Conservation (phyloP, 2,888 invertebrate genomes). For the Gonocerus acuteangulatus region DNA sequence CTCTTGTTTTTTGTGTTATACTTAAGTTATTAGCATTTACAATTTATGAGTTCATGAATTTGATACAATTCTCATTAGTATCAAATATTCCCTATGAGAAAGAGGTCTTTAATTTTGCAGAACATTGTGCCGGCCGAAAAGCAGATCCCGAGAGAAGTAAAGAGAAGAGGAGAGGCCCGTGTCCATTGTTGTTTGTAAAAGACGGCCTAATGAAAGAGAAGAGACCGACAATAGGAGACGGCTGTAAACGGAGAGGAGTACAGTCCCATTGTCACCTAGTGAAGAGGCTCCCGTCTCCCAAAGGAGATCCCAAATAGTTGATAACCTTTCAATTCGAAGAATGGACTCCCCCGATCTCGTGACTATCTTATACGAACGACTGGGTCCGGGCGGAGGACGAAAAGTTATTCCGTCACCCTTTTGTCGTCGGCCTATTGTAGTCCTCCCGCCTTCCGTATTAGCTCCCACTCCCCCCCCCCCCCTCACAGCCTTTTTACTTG, state of each 20-base stretch:
- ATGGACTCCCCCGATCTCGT: conserved; percentile 35
- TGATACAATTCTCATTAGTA: too few relatives aligned
- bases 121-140: too few relatives aligned
- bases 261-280: conserved; percentile 29
- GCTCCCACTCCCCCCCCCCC: conserved; percentile 26
- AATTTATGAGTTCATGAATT: too few relatives aligned
- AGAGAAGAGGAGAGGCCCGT: too few relatives aligned
- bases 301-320: conserved; percentile 37
- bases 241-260: conserved; percentile 32
- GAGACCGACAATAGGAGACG: neutral
- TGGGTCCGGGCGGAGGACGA: conserved; percentile 34
- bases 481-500: conserved; percentile 28
- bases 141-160: too few relatives aligned
- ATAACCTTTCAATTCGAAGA: conserved; percentile 38
- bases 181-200: too few relatives aligned
- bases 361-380: conserved; percentile 38
- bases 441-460: conserved; percentile 28
- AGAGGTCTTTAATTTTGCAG: too few relatives aligned
- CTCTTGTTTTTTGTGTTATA: too few relatives aligned
- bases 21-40: too few relatives aligned
- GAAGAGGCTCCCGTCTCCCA: conserved; percentile 23
- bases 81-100: too few relatives aligned
- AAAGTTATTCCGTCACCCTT: conserved; percentile 37
- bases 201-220: conserved; percentile 14
- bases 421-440: conserved; percentile 35